Evolutionary conservation across 1,140 invertebrate species (phyloP).

Genomic region (Maniola jurtina): DNA sequence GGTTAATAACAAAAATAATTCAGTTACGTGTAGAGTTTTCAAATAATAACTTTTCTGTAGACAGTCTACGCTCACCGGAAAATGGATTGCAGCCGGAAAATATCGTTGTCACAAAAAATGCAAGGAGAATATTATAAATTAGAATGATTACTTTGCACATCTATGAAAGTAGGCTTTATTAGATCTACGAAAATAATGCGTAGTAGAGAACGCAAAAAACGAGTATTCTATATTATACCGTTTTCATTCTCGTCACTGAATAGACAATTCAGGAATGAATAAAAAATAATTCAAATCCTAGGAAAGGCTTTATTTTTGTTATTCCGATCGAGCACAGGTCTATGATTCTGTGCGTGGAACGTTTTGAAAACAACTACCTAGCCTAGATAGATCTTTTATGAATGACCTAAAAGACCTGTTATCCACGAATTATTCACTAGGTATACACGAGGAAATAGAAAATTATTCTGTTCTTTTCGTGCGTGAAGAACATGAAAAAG

Average conservation of each 20-base stretch:
- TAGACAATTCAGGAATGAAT: constrained; percentile 7
- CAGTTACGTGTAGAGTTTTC: no score
- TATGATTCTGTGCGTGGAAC: constrained; percentile 4
- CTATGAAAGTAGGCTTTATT: no score
- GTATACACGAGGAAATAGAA: not conserved
- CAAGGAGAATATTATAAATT: no score
- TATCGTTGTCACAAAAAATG: no score
- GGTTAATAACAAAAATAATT: no score
- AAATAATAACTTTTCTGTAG: no score
- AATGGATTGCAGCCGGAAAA: no score
- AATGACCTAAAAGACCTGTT: constrained; percentile 19
- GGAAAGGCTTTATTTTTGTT: not conserved
- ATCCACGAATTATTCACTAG: constrained; percentile 1
- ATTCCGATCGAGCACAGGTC: constrained; percentile 18
- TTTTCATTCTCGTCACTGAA: constrained; percentile 9
- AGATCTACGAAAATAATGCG: not conserved
- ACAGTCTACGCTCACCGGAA: no score
- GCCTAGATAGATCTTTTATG: constrained; percentile 14
- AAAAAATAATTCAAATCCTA: constrained; percentile 9
- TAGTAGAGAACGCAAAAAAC: not conserved
- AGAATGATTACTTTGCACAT: no score
- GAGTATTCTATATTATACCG: not conserved
- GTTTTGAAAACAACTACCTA: constrained; percentile 17
- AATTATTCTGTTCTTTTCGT: constrained; percentile 15
- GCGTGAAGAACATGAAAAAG: constrained; percentile 7